Conservation (phyloP, 2,113 vertebrate genomes). For the Saimiri boliviensis region DNA sequence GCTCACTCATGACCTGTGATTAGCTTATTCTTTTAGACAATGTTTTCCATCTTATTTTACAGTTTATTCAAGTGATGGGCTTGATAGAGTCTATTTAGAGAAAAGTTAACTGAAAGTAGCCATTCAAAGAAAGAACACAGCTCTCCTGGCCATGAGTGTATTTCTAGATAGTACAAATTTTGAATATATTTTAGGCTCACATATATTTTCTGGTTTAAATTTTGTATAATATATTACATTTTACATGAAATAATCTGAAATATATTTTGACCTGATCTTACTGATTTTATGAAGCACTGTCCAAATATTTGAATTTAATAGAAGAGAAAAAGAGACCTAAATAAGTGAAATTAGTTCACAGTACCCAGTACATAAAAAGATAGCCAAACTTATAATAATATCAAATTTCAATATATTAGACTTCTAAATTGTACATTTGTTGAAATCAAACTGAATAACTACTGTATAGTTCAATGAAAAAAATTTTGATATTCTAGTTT, state of each 20-base stretch:
- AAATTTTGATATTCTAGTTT: neutral
- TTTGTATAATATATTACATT: slow-evolving; percentile 17
- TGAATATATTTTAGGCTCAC: slow-evolving; percentile 29
- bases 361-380: neutral
- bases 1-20: neutral
- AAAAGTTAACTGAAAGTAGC: neutral
- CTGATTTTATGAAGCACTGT: slow-evolving; percentile 9
- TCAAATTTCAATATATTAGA: neutral
- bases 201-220: slow-evolving; percentile 42
- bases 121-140: neutral
- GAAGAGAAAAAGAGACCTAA: neutral
- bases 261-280: neutral
- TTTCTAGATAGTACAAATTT: neutral
- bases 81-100: neutral
- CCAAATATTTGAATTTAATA: slow-evolving; percentile 28
- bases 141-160: neutral
- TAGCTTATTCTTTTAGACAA: neutral
- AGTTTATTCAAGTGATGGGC: neutral
- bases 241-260: neutral
- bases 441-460: neutral
- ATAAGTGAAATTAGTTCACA: neutral
- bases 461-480: neutral
- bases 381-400: neutral
- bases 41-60: neutral
- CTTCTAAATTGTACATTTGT: neutral